These are phyloP conservation scores for Nyleta sp. DNA, from an alignment of 2,888 invertebrate genomes.

Conservation along the genomic window DNA sequence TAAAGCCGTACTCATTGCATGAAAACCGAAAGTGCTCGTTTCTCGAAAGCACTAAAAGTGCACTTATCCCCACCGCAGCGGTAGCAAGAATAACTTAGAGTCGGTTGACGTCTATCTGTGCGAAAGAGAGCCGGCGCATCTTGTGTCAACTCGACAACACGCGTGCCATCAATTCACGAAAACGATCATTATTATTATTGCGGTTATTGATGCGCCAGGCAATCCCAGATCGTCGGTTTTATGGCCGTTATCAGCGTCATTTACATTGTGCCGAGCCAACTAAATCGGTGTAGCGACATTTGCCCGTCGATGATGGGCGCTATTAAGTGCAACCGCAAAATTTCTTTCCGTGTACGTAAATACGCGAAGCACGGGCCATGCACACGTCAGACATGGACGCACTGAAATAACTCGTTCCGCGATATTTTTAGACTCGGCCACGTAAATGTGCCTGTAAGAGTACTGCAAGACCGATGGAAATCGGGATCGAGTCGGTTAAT, in stretches of 20 bases:
- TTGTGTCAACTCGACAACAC: slow-evolving; percentile 56
- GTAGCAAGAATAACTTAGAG: slow-evolving; percentile 53
- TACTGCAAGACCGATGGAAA: slow-evolving; percentile 61
- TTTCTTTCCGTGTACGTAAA: slow-evolving; percentile 66
- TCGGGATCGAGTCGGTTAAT: slow-evolving; percentile 50
- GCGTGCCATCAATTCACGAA: slow-evolving; percentile 52
- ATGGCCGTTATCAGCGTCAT: slow-evolving; percentile 40
- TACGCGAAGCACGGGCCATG: slow-evolving; percentile 63
- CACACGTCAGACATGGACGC: slow-evolving; percentile 66
- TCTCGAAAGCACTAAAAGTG: slow-evolving; percentile 60
- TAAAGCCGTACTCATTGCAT: slow-evolving; percentile 54
- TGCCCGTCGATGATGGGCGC: slow-evolving; percentile 39
- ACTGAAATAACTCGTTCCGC: slow-evolving; percentile 69
- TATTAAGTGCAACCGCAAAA: slow-evolving; percentile 60
- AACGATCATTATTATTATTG: slow-evolving; percentile 54
- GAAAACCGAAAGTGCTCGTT: slow-evolving; percentile 61
- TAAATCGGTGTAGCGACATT: slow-evolving; percentile 31
- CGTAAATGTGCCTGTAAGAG: slow-evolving; percentile 66
- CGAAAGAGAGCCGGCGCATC: slow-evolving; percentile 36
- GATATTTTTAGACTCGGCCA: slow-evolving; percentile 71
- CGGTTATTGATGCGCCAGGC: slow-evolving; percentile 33
- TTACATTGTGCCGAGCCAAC: slow-evolving; percentile 28
- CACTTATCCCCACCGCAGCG: slow-evolving; percentile 46
- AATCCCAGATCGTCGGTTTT: slow-evolving; percentile 22
- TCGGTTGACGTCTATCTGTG: slow-evolving; percentile 20